Conservation (phyloP, 2,888 invertebrate species). For the Eurois occulta region DNA sequence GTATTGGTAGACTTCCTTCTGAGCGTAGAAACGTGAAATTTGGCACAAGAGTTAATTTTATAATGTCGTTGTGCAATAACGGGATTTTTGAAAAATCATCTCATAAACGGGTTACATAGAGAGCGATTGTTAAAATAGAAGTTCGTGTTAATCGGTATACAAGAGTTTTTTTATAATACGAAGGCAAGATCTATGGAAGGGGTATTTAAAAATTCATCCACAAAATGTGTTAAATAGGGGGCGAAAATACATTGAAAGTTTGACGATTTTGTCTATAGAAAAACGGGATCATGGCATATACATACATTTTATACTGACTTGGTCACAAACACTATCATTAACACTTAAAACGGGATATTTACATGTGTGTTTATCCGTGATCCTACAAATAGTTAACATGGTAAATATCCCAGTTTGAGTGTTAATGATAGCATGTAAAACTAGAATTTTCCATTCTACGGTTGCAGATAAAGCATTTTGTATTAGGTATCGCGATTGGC, state of each 20-base stretch:
- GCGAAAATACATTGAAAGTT: neutral
- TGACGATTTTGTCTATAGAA: neutral
- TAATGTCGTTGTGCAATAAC: neutral
- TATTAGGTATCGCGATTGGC: conserved; percentile 12
- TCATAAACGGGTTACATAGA: neutral
- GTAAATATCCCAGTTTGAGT: too few relatives aligned
- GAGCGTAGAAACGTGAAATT: neutral
- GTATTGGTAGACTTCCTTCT: neutral
- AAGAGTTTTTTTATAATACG: neutral
- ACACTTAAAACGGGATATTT: too few relatives aligned
- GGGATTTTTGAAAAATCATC: neutral
- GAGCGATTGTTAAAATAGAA: neutral
- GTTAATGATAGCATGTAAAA: neutral
- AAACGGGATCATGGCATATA: neutral
- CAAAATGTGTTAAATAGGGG: neutral
- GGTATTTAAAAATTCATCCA: neutral
- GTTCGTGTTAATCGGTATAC: neutral
- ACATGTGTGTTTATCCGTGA: neutral
- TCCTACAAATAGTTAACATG: too few relatives aligned
- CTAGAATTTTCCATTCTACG: neutral
- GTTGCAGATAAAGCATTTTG: neutral
- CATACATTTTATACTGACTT: too few relatives aligned
- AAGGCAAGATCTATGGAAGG: neutral
- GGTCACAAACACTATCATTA: too few relatives aligned
- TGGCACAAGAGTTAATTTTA: neutral